A percentile compares a stretch with the other conserved stretches of the same genome.
Conservation (phyloP, 2,888 invertebrate species). For the Gastrophysa polygoni region DNA sequence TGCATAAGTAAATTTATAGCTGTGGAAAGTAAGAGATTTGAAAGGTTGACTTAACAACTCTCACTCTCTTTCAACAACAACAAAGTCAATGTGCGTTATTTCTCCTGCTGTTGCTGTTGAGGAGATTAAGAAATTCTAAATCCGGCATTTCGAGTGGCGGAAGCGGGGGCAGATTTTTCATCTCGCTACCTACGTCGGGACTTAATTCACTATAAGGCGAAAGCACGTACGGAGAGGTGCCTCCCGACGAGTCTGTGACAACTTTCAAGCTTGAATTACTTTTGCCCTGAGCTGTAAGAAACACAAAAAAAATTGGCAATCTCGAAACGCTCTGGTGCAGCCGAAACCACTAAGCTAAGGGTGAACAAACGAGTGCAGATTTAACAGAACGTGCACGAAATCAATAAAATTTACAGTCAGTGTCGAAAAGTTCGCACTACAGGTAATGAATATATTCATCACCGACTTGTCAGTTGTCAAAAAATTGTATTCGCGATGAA, state of each 20-base stretch:
- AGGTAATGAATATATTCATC: too few species aligned
- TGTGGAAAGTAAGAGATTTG: too few species aligned
- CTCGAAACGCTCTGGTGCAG: not conserved
- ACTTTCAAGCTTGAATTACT: slow-evolving; percentile 48
- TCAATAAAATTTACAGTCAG: too few species aligned
- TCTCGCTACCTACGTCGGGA: slow-evolving; percentile 50
- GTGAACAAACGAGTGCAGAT: too few species aligned
- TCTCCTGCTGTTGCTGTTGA: slow-evolving; percentile 31
- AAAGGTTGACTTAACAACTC: too few species aligned
- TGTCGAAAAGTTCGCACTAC: too few species aligned
- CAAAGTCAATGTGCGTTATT: slow-evolving; percentile 11
- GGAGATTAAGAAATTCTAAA: slow-evolving; percentile 60
- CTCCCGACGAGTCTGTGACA: slow-evolving; percentile 54
- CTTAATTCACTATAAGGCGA: slow-evolving; percentile 57
- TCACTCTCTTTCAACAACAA: too few species aligned
- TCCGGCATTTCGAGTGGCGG: slow-evolving; percentile 68
- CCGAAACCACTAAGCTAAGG: not conserved
- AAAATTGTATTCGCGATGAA: too few species aligned
- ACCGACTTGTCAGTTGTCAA: too few species aligned
- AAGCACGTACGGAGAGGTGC: slow-evolving; percentile 57
- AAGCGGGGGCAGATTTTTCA: slow-evolving; percentile 58
- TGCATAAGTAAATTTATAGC: too few species aligned
- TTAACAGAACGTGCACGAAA: not conserved
- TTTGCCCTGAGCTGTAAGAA: slow-evolving; percentile 45
- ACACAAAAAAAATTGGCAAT: slow-evolving; percentile 15